These are phyloP conservation scores for Brachirus orientalis DNA, from an alignment of 2,113 vertebrate genomes.

Conservation along the genomic window DNA sequence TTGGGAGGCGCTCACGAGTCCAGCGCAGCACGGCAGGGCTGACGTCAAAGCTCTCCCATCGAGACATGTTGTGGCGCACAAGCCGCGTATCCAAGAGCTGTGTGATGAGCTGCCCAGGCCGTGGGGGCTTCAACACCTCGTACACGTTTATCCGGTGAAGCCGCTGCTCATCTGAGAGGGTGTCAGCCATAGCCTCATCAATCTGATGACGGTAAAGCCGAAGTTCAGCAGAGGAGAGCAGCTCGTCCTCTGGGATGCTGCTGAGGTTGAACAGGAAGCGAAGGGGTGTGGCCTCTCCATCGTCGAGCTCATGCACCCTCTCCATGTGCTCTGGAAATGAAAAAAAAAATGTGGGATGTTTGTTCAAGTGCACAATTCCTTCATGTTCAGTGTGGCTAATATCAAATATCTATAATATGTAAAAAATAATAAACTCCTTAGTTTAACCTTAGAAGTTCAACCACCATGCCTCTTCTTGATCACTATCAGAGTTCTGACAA, in stretches of 20 bases:
- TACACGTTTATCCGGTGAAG: slow-evolving; percentile 97
- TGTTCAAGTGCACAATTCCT: background rate
- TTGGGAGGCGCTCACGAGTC: slow-evolving; percentile 91
- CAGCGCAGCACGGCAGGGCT: slow-evolving; percentile 96
- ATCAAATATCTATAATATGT: too few relatives aligned
- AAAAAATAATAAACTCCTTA: too few relatives aligned
- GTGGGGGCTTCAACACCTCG: slow-evolving; percentile 92
- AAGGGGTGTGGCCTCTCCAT: slow-evolving; percentile 72
- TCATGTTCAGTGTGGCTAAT: background rate
- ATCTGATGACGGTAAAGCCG: slow-evolving; percentile 92
- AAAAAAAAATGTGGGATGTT: slow-evolving; percentile 4
- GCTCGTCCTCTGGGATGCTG: slow-evolving; percentile 94
- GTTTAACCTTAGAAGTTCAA: too few relatives aligned
- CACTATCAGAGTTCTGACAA: slow-evolving; percentile 2
- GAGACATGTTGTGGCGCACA: slow-evolving; percentile 90
- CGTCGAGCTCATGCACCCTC: slow-evolving; percentile 79
- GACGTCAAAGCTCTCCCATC: slow-evolving; percentile 98
- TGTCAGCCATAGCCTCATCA: slow-evolving; percentile 75
- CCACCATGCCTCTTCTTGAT: background rate
- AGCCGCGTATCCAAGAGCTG: slow-evolving; percentile 96
- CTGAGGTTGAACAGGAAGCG: slow-evolving; percentile 98
- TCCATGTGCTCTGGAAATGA: slow-evolving; percentile 91
- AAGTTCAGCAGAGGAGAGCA: slow-evolving; percentile 94
- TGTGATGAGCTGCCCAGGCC: slow-evolving; percentile 87
- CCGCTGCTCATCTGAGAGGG: slow-evolving; percentile 75